A percentile compares a stretch with the other conserved stretches of the same genome.
Evolutionary conservation across 1,140 invertebrate species (phyloP).

Genomic region (Ditylenchus dipsaci): DNA sequence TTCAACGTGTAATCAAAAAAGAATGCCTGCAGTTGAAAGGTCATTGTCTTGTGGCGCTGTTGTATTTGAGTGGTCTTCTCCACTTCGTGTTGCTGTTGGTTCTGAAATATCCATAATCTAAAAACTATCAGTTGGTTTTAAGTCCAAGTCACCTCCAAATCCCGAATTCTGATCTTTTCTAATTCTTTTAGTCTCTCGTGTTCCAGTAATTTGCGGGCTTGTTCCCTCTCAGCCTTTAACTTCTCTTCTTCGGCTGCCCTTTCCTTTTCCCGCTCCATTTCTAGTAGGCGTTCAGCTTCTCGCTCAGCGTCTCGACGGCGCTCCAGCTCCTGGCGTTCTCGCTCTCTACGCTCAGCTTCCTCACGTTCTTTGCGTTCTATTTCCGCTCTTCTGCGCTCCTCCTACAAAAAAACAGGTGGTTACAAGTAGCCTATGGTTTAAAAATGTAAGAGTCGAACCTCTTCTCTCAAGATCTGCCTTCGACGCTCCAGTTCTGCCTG

Average conservation of each 20-base stretch:
- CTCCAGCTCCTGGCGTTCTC: conserved; percentile 79
- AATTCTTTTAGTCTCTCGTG: conserved; percentile 88
- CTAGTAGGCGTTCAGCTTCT: conserved; percentile 74
- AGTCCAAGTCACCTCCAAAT: conserved; percentile 43
- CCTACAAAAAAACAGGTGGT: conserved; percentile 39
- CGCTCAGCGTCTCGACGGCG: conserved; percentile 66
- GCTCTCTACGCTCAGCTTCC: conserved; percentile 81
- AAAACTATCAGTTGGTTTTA: not conserved
- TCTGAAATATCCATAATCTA: conserved; percentile 59
- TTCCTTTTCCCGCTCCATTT: conserved; percentile 74
- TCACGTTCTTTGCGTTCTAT: conserved; percentile 68
- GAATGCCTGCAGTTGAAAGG: conserved; percentile 72
- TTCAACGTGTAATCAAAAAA: no score
- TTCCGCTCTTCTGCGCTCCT: conserved; percentile 60
- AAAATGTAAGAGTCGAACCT: conserved; percentile 59
- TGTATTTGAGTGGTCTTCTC: conserved; percentile 81
- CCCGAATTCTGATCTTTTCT: conserved; percentile 66
- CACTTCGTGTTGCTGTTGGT: conserved; percentile 78
- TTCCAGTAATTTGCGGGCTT: conserved; percentile 78
- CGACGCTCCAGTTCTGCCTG: conserved; percentile 90
- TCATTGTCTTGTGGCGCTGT: conserved; percentile 78
- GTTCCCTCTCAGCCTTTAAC: conserved; percentile 67
- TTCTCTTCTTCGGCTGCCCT: conserved; percentile 45
- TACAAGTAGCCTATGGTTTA: not conserved
- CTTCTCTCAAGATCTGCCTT: conserved; percentile 73